Percentiles rank a stretch among this genome's conserved stretches.
Conservation (phyloP, 2,888 invertebrate species). For the Leucania comma region DNA sequence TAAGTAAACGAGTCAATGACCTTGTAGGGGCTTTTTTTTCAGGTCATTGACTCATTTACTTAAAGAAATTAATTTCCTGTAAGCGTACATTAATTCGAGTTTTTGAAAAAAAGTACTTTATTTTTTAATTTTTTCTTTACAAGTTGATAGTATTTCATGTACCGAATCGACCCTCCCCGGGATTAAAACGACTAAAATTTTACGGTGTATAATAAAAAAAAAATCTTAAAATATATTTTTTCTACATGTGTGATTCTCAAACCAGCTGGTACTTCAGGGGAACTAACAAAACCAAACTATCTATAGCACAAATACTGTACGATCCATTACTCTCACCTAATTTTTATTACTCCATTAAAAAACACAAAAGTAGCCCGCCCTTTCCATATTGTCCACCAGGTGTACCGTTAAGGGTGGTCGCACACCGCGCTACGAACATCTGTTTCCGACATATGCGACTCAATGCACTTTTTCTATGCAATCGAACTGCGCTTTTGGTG, state of each 20-base stretch:
- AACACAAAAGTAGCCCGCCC: slow-evolving; percentile 36
- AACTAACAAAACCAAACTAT: not conserved
- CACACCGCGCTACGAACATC: slow-evolving; percentile 62
- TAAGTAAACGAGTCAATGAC: too few relatives aligned
- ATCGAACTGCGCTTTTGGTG: slow-evolving; percentile 48
- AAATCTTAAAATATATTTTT: too few relatives aligned
- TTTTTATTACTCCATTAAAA: slow-evolving; percentile 5
- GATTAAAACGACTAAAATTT: too few relatives aligned
- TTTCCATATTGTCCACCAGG: slow-evolving; percentile 65
- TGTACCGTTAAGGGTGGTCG: slow-evolving; percentile 65
- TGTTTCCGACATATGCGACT: slow-evolving; percentile 73
- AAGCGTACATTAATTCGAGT: too few relatives aligned
- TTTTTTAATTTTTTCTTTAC: too few relatives aligned
- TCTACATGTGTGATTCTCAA: not conserved
- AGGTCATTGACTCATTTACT: too few relatives aligned
- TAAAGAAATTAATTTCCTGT: too few relatives aligned
- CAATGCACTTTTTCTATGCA: slow-evolving; percentile 57
- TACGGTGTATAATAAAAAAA: too few relatives aligned
- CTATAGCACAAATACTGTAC: not conserved
- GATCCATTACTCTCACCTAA: not conserved
- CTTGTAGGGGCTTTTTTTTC: too few relatives aligned
- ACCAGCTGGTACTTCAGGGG: slow-evolving; percentile 1
- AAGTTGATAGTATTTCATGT: too few relatives aligned
- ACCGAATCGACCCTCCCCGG: too few relatives aligned
- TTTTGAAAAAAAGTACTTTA: too few relatives aligned